Percentiles rank a stretch among this genome's conserved stretches.
phyloP scores from a whole-genome alignment of 2,888 invertebrate species.

The Perdita meconis region DNA sequence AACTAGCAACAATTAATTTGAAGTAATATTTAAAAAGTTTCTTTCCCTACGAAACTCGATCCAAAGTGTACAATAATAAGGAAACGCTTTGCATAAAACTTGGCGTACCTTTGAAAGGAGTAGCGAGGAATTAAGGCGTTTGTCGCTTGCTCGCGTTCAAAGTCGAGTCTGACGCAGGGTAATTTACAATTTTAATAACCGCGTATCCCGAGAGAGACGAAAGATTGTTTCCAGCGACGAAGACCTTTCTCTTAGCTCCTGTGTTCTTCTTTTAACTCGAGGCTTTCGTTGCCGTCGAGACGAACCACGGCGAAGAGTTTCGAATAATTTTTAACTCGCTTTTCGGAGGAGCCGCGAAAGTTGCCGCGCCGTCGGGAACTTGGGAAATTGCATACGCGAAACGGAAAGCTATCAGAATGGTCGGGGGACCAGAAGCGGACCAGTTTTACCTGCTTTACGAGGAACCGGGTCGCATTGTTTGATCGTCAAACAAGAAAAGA shows the following conservation, averaged over 20 bases:
- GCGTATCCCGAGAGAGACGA: conserved; percentile 4
- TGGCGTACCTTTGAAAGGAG: not conserved
- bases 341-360: not conserved
- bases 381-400: not conserved
- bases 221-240: conserved; percentile 18
- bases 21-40: too few species aligned
- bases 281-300: conserved; percentile 18
- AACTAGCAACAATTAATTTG: too few species aligned
- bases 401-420: not conserved
- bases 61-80: too few species aligned
- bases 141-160: not conserved
- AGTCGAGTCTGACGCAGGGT: conserved; percentile 38
- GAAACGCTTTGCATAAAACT: not conserved
- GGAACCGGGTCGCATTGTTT: not conserved
- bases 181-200: conserved; percentile 71
- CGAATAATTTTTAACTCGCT: conserved; percentile 34
- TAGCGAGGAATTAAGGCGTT: conserved; percentile 9
- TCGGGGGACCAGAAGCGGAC: not conserved
- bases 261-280: conserved; percentile 2
- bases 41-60: too few species aligned
- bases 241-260: not conserved
- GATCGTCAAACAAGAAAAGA: not conserved
- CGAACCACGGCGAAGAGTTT: not conserved
- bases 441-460: not conserved
- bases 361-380: not conserved